Percentiles rank a stretch among this genome's conserved stretches.
These are phyloP conservation scores for Gobio gobio DNA, from an alignment of 2,113 vertebrate species.

Conservation along the genomic window DNA sequence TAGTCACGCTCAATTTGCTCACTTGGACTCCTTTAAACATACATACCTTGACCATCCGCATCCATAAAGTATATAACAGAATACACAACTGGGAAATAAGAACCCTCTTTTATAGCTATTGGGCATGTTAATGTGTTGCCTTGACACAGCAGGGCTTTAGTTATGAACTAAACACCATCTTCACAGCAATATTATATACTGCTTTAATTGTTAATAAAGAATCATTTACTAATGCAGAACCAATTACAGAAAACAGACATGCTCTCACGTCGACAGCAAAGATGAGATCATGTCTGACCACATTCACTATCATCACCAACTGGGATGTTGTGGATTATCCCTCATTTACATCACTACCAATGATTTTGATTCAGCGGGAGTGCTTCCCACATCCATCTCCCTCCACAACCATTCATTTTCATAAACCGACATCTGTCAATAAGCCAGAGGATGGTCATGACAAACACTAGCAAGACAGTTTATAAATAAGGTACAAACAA, in stretches of 20 bases:
- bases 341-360: slow-evolving; percentile 32
- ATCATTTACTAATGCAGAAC: background rate
- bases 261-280: background rate
- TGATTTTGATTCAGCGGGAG: background rate
- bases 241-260: background rate
- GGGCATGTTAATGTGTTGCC: no score
- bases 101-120: no score
- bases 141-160: no score
- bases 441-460: slow-evolving; percentile 22
- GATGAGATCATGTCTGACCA: background rate
- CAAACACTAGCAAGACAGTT: background rate
- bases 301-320: background rate
- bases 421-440: slow-evolving; percentile 7
- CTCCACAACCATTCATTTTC: slow-evolving; percentile 32
- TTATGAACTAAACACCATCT: background rate
- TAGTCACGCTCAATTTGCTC: background rate
- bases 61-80: background rate
- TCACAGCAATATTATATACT: background rate
- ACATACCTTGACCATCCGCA: background rate
- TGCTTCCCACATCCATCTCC: slow-evolving; percentile 27
- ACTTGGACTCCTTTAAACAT: background rate
- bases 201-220: background rate
- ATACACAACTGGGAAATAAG: background rate
- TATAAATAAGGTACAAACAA: background rate
- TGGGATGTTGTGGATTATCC: slow-evolving; percentile 6